phyloP scores from a whole-genome alignment of 53 echinoderm and acorn worm species.

The Crossaster papposus region DNA sequence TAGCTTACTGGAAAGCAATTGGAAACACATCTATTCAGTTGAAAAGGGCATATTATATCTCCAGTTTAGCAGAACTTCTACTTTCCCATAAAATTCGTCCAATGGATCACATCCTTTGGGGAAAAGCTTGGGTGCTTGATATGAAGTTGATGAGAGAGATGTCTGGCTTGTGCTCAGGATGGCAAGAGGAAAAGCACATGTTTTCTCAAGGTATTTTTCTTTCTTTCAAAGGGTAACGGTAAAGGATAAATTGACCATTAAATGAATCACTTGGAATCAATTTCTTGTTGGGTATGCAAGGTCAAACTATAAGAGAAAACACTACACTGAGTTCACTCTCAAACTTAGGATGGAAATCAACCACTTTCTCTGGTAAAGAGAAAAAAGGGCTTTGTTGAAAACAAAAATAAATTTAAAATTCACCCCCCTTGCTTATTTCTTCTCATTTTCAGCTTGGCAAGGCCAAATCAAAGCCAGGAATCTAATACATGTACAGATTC shows the following conservation, averaged over 20 bases:
- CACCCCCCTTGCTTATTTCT: too few relatives aligned
- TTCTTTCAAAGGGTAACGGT: neutral
- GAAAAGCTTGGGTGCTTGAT: neutral
- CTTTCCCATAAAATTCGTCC: too few relatives aligned
- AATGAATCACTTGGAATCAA: slow-evolving; percentile 4
- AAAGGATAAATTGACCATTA: slow-evolving; percentile 20
- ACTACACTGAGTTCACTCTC: neutral
- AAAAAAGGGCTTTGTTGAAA: neutral
- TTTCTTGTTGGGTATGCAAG: neutral
- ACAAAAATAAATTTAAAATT: too few relatives aligned
- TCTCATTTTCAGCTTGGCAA: too few relatives aligned
- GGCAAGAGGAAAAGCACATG: slow-evolving; percentile 20
- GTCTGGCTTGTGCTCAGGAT: neutral
- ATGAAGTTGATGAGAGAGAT: neutral
- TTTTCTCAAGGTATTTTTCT: neutral
- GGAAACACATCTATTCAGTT: too few relatives aligned
- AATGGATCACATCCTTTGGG: neutral
- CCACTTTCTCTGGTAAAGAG: neutral
- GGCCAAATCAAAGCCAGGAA: neutral
- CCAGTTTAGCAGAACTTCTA: too few relatives aligned
- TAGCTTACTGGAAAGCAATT: too few relatives aligned
- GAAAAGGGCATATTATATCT: too few relatives aligned
- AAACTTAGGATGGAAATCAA: neutral
- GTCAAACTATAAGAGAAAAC: neutral
- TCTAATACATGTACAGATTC: neutral